phyloP scores from a whole-genome alignment of 2,888 invertebrate species.

The Clostera curtula region DNA sequence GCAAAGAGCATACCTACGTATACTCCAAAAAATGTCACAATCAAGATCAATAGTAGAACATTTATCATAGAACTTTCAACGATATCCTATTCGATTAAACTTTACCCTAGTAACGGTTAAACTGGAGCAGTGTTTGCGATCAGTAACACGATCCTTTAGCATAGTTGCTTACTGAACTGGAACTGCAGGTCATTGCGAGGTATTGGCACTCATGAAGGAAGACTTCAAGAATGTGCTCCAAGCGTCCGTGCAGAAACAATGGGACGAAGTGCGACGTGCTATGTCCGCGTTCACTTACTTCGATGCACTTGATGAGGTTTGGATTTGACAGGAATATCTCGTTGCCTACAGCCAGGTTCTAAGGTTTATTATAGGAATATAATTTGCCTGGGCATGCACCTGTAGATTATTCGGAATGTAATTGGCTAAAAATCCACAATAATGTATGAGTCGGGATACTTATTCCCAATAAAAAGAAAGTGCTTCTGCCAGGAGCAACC shows the following conservation, averaged over 20 bases:
- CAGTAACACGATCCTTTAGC: neutral
- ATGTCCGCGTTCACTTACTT: conserved; percentile 79
- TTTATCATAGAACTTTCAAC: too few species aligned
- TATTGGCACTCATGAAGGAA: conserved; percentile 76
- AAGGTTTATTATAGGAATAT: too few species aligned
- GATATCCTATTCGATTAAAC: conserved; percentile 26
- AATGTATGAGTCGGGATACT: too few species aligned
- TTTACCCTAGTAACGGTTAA: conserved; percentile 30
- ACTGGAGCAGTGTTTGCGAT: neutral
- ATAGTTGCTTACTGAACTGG: neutral
- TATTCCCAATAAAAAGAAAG: too few species aligned
- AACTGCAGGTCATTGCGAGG: conserved; percentile 70
- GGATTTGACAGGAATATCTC: neutral
- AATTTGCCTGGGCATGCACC: too few species aligned
- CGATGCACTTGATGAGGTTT: conserved; percentile 72
- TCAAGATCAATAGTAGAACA: too few species aligned
- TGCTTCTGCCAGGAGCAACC: too few species aligned
- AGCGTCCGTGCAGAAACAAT: conserved; percentile 73
- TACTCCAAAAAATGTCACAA: too few species aligned
- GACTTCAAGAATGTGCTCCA: conserved; percentile 79
- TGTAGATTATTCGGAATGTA: too few species aligned
- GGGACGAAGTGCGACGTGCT: conserved; percentile 76
- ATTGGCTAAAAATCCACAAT: too few species aligned
- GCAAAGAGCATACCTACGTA: too few species aligned
- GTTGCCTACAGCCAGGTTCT: neutral